Conservation (phyloP, 2,888 invertebrate species). For the Orthosia cruda region DNA sequence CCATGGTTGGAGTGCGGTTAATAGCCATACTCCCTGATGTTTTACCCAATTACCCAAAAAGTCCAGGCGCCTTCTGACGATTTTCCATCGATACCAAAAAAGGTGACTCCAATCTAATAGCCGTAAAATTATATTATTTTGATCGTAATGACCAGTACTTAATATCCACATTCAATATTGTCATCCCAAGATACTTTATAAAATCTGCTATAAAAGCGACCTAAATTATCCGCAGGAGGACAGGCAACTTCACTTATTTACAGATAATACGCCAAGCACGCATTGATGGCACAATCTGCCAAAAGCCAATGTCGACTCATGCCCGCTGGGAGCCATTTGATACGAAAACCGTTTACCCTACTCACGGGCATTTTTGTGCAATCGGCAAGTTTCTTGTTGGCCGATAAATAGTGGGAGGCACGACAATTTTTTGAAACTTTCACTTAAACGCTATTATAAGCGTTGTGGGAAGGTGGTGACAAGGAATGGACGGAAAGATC, state of each 20-base stretch:
- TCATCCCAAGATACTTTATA: slow-evolving; percentile 11
- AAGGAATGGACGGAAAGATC: too few relatives aligned
- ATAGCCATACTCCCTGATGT: too few relatives aligned
- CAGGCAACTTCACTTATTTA: slow-evolving; percentile 37
- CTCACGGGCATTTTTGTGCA: slow-evolving; percentile 58
- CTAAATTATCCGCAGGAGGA: slow-evolving; percentile 41
- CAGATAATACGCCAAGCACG: slow-evolving; percentile 48
- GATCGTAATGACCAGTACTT: not conserved
- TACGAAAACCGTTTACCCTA: slow-evolving; percentile 57
- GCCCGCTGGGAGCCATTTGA: slow-evolving; percentile 59
- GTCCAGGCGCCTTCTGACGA: too few relatives aligned
- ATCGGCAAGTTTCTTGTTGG: slow-evolving; percentile 58
- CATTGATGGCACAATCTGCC: slow-evolving; percentile 51
- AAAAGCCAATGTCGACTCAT: slow-evolving; percentile 43
- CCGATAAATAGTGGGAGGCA: slow-evolving; percentile 40
- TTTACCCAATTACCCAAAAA: too few relatives aligned
- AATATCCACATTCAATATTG: slow-evolving; percentile 13
- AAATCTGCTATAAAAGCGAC: slow-evolving; percentile 26
- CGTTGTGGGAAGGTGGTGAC: too few relatives aligned
- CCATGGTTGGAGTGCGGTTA: too few relatives aligned
- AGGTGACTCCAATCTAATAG: not conserved
- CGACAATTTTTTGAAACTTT: not conserved
- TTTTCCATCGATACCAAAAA: too few relatives aligned
- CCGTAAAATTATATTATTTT: not conserved
- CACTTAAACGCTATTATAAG: not conserved